Evolutionary conservation across 1,140 invertebrate species (phyloP), one percentile per base, ranked within the genome.

Genomic region (Phocides pigmalion): DNA sequence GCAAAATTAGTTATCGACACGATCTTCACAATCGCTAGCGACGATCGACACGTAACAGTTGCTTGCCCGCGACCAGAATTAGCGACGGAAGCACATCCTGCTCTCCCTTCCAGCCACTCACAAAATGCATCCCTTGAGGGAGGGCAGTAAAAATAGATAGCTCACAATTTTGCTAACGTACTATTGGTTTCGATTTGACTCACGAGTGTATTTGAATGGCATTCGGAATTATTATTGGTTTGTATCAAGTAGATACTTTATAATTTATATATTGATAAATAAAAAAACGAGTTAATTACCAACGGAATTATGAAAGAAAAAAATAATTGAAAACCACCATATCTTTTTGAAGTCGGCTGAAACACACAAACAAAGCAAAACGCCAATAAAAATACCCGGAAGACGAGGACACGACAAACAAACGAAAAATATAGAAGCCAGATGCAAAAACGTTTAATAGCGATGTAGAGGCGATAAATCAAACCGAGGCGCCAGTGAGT

Each of bases 51-150:
- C 25, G 41, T 4, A 41, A 12, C 41, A 58, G 25, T 2, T 35
- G 22, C 41, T 46, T 14, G 41, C 28, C 50, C 37, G 5, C 28
- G 2, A 32, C 28, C 14, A 66, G 25, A 69, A 65, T 59, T 67
- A 67, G 28, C 69, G 42, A 50, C 66, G 72, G 69, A 75, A 68
- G 59, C 59, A 50, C 69, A 75, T 75, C 72, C 69, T 64, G 71
- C 28, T 17, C 39, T 22, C 54, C 61, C n/a, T 44, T 47, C 35
- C 51, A n/a, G n/a, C 42, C 56, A 59, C 42, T 19, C 25, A 41
- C 17, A 20, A 47, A 56, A 59, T 22, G 42, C 54, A 59, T 46
- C 54, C 51, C 51, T 22, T 8, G 15, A 41, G 14, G 19, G 51
- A 16, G 17, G 35, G 19, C 4, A 14, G 17, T 15, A 35, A 53